A percentile compares a stretch with the other conserved stretches of the same genome.
Conservation (phyloP, 1,140 invertebrate species). For the Zaprionus vittiger region DNA sequence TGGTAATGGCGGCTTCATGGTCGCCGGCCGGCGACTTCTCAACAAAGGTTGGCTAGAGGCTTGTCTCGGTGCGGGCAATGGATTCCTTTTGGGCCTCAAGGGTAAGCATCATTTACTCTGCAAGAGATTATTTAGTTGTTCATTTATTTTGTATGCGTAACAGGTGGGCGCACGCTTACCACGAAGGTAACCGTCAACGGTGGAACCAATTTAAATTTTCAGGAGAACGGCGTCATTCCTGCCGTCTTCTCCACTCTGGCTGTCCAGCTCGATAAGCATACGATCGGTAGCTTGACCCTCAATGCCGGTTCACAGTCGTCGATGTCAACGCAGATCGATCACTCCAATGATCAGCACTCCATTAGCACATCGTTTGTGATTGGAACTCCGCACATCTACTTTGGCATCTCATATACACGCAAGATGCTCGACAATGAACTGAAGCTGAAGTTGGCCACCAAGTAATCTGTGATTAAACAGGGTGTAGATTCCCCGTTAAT, state of each 20-base stretch:
- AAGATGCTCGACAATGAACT: conserved; percentile 92
- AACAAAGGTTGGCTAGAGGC: conserved; percentile 94
- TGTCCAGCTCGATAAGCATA: conserved; percentile 93
- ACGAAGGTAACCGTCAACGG: conserved; percentile 85
- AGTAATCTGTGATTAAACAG: conserved; percentile 87
- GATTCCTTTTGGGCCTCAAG: conserved; percentile 90
- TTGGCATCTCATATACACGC: conserved; percentile 90
- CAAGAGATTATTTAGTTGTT: conserved; percentile 11
- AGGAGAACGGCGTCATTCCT: conserved; percentile 89
- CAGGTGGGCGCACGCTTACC: conserved; percentile 70
- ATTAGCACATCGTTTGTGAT: conserved; percentile 90
- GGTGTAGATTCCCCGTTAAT: not conserved
- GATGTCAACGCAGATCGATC: conserved; percentile 91
- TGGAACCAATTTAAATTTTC: conserved; percentile 89
- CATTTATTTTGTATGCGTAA: conserved; percentile 18
- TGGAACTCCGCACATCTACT: conserved; percentile 92
- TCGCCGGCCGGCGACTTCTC: conserved; percentile 90
- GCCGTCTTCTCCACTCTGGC: conserved; percentile 89
- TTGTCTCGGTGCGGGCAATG: conserved; percentile 92
- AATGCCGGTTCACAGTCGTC: conserved; percentile 88
- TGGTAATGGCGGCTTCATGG: conserved; percentile 88
- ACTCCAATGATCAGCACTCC: conserved; percentile 89
- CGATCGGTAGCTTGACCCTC: conserved; percentile 94
- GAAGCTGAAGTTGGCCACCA: conserved; percentile 90
- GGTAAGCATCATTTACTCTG: conserved; percentile 72